phyloP scores from a whole-genome alignment of 2,113 vertebrate species.

The Oplegnathus fasciatus region DNA sequence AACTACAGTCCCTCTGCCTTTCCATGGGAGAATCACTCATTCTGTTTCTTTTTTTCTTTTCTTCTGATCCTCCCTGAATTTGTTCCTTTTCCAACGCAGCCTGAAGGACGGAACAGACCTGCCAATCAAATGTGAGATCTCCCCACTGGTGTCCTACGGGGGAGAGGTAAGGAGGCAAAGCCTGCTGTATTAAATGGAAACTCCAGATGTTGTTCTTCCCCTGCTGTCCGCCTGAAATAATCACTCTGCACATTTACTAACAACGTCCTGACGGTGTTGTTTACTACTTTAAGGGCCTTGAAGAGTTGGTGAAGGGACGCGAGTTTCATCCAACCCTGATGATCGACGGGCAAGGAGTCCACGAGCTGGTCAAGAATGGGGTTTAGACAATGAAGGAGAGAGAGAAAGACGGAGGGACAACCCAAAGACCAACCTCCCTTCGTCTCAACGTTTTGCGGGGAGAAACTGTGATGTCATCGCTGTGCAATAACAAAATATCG shows the following conservation, averaged over 20 bases:
- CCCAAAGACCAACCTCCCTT: slow-evolving; percentile 44
- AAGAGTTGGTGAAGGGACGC: slow-evolving; percentile 86
- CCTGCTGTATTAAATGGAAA: neutral
- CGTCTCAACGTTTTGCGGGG: slow-evolving; percentile 44
- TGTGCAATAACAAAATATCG: slow-evolving; percentile 78
- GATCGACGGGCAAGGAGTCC: slow-evolving; percentile 89
- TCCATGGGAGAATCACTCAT: slow-evolving; percentile 27
- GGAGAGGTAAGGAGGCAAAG: slow-evolving; percentile 90
- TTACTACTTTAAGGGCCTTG: slow-evolving; percentile 86
- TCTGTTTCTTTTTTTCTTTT: slow-evolving; percentile 18
- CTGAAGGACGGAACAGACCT: slow-evolving; percentile 94
- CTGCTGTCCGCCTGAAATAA: neutral
- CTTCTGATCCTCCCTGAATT: slow-evolving; percentile 28
- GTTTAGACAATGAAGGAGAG: slow-evolving; percentile 70
- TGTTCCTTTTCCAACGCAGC: slow-evolving; percentile 75
- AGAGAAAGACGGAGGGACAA: slow-evolving; percentile 7
- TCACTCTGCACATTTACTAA: neutral
- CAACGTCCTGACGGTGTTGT: neutral
- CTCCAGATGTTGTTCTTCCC: slow-evolving; percentile 30
- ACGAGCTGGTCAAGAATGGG: slow-evolving; percentile 92
- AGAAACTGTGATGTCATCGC: slow-evolving; percentile 75
- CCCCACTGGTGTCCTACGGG: slow-evolving; percentile 93
- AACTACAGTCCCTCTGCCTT: slow-evolving; percentile 16
- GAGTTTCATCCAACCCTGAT: slow-evolving; percentile 90
- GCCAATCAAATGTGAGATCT: slow-evolving; percentile 98